Evolutionary conservation across 2,113 vertebrate species (phyloP), one percentile per base, ranked within the genome.

Genomic region (Atherinomorus stipes): DNA sequence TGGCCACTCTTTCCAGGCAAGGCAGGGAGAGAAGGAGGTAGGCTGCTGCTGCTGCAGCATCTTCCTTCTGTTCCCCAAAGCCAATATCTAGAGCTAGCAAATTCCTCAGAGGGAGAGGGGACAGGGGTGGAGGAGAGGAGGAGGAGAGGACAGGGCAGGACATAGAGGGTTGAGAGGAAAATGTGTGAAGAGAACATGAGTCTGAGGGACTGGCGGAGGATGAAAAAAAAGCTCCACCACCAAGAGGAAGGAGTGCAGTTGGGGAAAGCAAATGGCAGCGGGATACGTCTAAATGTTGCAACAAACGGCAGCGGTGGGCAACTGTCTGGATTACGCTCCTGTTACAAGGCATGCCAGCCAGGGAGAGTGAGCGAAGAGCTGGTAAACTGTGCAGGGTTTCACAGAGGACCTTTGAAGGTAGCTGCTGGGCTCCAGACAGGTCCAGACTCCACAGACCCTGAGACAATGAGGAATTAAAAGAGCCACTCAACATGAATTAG

Each of bases 51-150:
- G 64, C 77, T 9, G 38, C 71, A 10, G 71, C 23, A 11, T 94
- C 91, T 2, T 42, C 79, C 50, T 91, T 86, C 42, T 71, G 62
- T 74, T 91, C 77, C 63, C 85, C 92, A 54, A 94, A 88, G 16
- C 91, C 89, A 13, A 93, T 90, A 76, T 94, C 93, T 64, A 91
- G 28, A 69, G 94, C 93, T 15, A 91, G 78, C 12, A 94, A 79
- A 53, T 89, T 93, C 58, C 45, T 23, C 42, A 94, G 86, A 8
- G 71, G 72, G 15, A 74, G 74, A 51, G 74, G 73, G 54, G 78
- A 34, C 38, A 22, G 22, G n/a, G 74, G 6, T 66, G 58, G 31
- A 40, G 63, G 19, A 47, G n/a, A 51, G 65, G 67, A 80, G 23
- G 60, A 22, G 8, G 22, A 52, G 16, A 18, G 16, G 22, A 21